These are phyloP conservation scores for Apaloderma vittatum DNA, from an alignment of 2,113 vertebrate genomes.

Conservation along the genomic window DNA sequence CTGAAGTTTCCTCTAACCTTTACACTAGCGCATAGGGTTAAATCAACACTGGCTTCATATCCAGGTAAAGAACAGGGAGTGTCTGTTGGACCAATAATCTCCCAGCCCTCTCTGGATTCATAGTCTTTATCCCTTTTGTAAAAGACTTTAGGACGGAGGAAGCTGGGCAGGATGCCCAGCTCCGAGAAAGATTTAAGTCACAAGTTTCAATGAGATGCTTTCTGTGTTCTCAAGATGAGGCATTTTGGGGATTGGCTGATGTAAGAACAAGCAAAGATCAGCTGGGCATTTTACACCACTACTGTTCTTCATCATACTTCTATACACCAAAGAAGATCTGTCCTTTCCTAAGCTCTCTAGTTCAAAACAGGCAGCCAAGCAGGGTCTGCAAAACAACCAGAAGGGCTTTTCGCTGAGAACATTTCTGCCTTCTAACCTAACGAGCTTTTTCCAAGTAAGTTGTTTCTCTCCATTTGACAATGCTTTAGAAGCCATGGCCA, in stretches of 20 bases:
- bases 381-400: not conserved
- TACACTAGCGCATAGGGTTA: not conserved
- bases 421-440: not conserved
- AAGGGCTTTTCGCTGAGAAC: not conserved
- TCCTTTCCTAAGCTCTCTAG: not conserved
- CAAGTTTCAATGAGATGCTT: not conserved
- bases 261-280: not conserved
- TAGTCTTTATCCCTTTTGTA: not conserved
- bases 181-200: not conserved
- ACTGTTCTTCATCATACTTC: not conserved
- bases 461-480: not conserved
- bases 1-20: not conserved
- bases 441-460: not conserved
- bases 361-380: not conserved
- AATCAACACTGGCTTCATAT: not conserved
- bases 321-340: not conserved
- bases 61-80: not conserved
- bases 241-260: not conserved
- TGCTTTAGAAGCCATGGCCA: not conserved
- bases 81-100: not conserved
- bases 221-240: not conserved
- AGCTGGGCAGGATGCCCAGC: not conserved
- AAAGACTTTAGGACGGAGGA: not conserved
- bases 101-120: not conserved
- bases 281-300: not conserved